These are phyloP conservation scores for Theonella swinhoei DNA, from an alignment of 37 sponge, comb jelly and placozoan genomes.

Conservation along the genomic window DNA sequence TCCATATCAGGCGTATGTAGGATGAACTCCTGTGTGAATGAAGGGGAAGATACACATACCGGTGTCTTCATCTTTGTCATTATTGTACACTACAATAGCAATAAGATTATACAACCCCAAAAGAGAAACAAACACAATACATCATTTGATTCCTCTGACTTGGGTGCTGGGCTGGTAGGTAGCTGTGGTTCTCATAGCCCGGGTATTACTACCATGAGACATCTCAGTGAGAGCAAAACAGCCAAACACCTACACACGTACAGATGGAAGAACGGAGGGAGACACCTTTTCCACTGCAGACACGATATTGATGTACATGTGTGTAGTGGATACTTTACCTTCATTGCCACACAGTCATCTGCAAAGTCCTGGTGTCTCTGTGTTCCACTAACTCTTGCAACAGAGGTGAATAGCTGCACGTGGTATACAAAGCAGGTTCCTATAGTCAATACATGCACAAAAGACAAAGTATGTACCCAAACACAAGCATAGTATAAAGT, in stretches of 20 bases:
- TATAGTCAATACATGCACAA: no score
- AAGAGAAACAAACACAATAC: no score
- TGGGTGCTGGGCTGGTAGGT: slow-evolving; percentile 89
- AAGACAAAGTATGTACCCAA: no score
- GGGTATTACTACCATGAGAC: slow-evolving; percentile 93
- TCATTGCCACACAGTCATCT: slow-evolving; percentile 19
- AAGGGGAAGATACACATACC: background rate
- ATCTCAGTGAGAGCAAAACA: slow-evolving; percentile 97
- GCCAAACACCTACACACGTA: slow-evolving; percentile 66
- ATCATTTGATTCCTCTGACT: slow-evolving; percentile 36
- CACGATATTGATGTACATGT: background rate
- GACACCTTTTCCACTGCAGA: no score
- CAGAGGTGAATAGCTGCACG: slow-evolving; percentile 47
- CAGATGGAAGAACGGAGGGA: background rate
- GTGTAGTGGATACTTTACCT: background rate
- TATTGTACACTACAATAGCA: no score
- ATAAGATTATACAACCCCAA: no score
- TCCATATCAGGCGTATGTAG: slow-evolving; percentile 94
- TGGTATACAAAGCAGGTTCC: no score
- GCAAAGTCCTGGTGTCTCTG: background rate
- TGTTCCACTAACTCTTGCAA: slow-evolving; percentile 25
- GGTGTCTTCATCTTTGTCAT: background rate
- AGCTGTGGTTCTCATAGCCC: slow-evolving; percentile 92
- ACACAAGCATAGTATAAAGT: no score
- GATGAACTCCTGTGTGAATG: slow-evolving; percentile 83